phyloP scores from a whole-genome alignment of 2,797 vertebrate genomes.

The Xenops minutus region DNA sequence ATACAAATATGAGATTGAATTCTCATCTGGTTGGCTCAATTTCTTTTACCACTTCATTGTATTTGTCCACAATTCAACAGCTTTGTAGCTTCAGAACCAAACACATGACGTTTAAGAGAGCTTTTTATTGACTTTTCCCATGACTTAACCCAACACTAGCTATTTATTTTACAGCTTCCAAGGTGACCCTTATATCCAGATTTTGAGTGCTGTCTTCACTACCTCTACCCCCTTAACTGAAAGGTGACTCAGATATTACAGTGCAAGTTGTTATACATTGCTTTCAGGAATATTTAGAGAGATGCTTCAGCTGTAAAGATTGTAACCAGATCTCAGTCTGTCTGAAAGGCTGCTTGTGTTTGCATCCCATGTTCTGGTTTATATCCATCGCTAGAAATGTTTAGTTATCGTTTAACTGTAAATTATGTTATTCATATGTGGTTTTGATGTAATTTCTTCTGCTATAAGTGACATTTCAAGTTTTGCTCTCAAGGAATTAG shows the following conservation, averaged over 20 bases:
- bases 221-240: neutral
- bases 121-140: neutral
- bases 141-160: neutral
- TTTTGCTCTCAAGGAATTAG: neutral
- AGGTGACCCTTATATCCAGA: neutral
- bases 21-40: neutral
- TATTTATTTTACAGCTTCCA: neutral
- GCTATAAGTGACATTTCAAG: neutral
- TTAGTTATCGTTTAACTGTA: neutral
- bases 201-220: neutral
- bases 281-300: neutral
- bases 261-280: neutral
- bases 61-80: neutral
- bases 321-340: conserved; percentile 18
- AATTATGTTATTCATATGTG: neutral
- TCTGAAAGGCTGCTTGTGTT: neutral
- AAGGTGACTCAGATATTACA: conserved; percentile 13
- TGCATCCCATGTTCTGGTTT: conserved; percentile 29
- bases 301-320: neutral
- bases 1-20: neutral
- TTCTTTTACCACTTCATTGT: neutral
- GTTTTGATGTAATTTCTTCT: neutral
- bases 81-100: neutral
- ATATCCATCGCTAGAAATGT: neutral
- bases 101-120: neutral